These are phyloP conservation scores for Cryptocephalus primarius DNA, from an alignment of 2,888 invertebrate species.

Conservation along the genomic window DNA sequence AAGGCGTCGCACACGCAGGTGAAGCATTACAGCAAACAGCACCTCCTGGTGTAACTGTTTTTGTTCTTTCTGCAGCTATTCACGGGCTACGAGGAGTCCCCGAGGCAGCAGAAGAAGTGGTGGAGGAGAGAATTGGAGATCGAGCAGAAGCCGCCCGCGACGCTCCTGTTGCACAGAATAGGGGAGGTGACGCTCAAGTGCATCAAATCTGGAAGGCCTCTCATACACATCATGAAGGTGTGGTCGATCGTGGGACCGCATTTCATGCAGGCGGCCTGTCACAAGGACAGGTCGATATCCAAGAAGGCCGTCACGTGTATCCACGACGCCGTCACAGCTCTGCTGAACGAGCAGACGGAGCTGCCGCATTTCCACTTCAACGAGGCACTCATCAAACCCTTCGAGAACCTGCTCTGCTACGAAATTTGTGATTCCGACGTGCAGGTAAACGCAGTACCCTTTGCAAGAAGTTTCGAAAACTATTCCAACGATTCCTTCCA, in stretches of 20 bases:
- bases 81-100: slow-evolving; percentile 34
- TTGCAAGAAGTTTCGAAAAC: no score
- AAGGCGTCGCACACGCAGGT: slow-evolving; percentile 77
- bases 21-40: background rate
- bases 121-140: slow-evolving; percentile 34
- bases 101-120: slow-evolving; percentile 38
- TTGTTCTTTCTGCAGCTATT: slow-evolving; percentile 24
- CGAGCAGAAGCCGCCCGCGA: slow-evolving; percentile 40
- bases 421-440: slow-evolving; percentile 91
- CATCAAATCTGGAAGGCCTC: slow-evolving; percentile 73
- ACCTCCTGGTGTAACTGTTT: no score
- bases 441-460: slow-evolving; percentile 49
- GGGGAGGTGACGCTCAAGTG: slow-evolving; percentile 84
- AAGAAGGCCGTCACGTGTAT: slow-evolving; percentile 87
- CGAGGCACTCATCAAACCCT: slow-evolving; percentile 88
- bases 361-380: slow-evolving; percentile 92
- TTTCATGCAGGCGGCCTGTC: slow-evolving; percentile 91
- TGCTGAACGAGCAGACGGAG: slow-evolving; percentile 79
- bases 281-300: slow-evolving; percentile 77
- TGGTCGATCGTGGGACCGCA: slow-evolving; percentile 92
- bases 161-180: slow-evolving; percentile 65
- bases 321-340: slow-evolving; percentile 80
- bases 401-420: slow-evolving; percentile 86
- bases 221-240: slow-evolving; percentile 82
- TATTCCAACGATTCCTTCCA: no score